Percentiles rank a stretch among this genome's conserved stretches.
Conservation (phyloP, 2,797 vertebrate genomes). For the Dicrostonyx torquatus region DNA sequence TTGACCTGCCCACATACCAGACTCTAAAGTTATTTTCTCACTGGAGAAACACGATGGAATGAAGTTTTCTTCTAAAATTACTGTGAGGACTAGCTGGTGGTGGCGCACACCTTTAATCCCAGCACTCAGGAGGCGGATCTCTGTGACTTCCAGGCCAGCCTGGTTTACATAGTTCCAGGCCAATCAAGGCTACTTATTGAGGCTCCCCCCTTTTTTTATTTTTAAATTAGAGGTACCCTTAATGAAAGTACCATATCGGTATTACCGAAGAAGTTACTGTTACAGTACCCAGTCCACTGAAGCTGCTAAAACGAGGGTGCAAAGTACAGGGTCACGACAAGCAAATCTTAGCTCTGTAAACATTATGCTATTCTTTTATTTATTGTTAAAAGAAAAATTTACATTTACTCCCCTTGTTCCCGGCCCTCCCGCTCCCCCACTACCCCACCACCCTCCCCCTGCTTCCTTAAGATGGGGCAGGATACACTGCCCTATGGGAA, state of each 20-base stretch:
- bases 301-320: neutral
- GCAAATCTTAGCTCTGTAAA: neutral
- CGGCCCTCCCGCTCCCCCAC: too few species aligned
- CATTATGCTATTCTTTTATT: neutral
- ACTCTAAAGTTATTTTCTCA: neutral
- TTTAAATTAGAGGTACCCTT: neutral
- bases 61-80: neutral
- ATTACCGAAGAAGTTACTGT: neutral
- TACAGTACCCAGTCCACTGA: neutral
- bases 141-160: neutral
- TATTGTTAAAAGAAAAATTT: too few species aligned
- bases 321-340: neutral
- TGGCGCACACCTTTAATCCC: neutral
- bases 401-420: too few species aligned
- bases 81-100: neutral
- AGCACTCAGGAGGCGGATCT: neutral
- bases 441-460: too few species aligned
- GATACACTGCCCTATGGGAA: too few species aligned
- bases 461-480: too few species aligned
- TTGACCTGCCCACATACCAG: neutral
- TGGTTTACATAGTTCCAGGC: neutral
- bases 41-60: neutral
- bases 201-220: neutral
- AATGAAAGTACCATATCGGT: too few species aligned
- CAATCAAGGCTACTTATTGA: neutral